Evolutionary conservation across 2,113 vertebrate genomes (phyloP).

Genomic region (Neofelis nebulosa): DNA sequence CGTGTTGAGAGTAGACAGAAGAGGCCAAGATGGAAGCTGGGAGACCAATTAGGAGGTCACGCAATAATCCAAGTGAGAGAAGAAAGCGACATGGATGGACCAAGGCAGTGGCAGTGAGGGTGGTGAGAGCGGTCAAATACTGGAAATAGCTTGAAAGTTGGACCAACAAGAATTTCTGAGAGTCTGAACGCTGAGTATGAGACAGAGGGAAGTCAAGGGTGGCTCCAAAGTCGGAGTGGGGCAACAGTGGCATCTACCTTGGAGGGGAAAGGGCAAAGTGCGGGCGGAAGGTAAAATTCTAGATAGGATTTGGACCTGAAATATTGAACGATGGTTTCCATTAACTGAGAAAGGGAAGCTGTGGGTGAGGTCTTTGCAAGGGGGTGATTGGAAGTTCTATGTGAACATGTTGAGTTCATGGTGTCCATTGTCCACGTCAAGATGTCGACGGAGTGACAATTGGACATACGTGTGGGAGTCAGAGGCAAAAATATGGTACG

Average conservation of each 20-base stretch:
- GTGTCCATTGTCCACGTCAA: not conserved
- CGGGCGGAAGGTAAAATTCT: too few relatives aligned
- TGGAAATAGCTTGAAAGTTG: not conserved
- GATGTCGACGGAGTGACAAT: not conserved
- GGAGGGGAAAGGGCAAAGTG: too few relatives aligned
- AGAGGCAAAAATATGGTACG: not conserved
- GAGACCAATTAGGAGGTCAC: not conserved
- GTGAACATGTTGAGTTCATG: not conserved
- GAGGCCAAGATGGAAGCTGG: not conserved
- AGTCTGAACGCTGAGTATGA: not conserved
- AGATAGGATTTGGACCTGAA: not conserved
- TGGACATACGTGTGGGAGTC: not conserved
- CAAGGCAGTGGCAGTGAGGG: not conserved
- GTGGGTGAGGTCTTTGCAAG: not conserved
- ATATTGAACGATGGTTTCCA: not conserved
- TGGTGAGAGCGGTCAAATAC: not conserved
- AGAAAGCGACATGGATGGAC: not conserved
- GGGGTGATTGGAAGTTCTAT: not conserved
- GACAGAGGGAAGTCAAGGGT: not conserved
- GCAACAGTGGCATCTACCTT: too few relatives aligned
- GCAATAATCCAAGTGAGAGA: not conserved
- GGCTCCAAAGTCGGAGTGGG: too few relatives aligned
- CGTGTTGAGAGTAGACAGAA: not conserved
- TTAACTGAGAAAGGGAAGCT: not conserved
- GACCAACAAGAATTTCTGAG: not conserved